phyloP scores from a whole-genome alignment of 2,888 invertebrate genomes.

The Trissolcus japonicus region DNA sequence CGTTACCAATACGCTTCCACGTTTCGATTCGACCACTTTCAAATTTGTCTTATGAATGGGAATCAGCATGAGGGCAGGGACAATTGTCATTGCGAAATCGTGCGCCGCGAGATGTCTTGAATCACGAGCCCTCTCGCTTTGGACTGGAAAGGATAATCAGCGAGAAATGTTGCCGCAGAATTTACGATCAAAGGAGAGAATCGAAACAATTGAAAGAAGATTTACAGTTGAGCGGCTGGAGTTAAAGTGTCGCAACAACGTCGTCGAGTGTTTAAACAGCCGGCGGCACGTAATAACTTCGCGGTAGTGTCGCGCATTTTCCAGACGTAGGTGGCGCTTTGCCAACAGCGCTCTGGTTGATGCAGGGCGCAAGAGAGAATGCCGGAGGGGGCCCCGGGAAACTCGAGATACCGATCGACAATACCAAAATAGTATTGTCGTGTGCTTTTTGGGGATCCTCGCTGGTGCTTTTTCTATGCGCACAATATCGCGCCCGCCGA shows the following conservation, averaged over 20 bases:
- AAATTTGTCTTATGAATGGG: too few relatives aligned
- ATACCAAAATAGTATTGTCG: conserved; percentile 35
- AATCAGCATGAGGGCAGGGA: too few relatives aligned
- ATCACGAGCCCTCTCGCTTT: too few relatives aligned
- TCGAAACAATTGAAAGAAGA: background rate
- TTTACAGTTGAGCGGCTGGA: background rate
- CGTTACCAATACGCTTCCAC: too few relatives aligned
- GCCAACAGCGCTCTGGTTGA: conserved; percentile 29
- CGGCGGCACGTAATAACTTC: conserved; percentile 30
- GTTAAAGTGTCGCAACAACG: conserved; percentile 19
- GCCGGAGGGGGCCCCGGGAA: conserved; percentile 17
- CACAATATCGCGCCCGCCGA: background rate
- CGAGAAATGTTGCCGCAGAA: too few relatives aligned
- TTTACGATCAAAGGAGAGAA: background rate
- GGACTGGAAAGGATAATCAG: background rate
- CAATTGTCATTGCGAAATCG: too few relatives aligned
- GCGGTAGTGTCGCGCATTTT: conserved; percentile 35
- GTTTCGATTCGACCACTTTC: too few relatives aligned
- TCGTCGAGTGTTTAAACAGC: conserved; percentile 24
- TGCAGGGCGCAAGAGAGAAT: conserved; percentile 16
- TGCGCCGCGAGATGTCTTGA: too few relatives aligned
- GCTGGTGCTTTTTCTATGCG: background rate
- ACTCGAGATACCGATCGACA: conserved; percentile 41
- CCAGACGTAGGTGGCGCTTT: conserved; percentile 49
- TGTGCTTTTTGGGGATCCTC: conserved; percentile 6